These are phyloP conservation scores for Pterocles burchelli DNA, from an alignment of 2,113 vertebrate species.

Conservation along the genomic window DNA sequence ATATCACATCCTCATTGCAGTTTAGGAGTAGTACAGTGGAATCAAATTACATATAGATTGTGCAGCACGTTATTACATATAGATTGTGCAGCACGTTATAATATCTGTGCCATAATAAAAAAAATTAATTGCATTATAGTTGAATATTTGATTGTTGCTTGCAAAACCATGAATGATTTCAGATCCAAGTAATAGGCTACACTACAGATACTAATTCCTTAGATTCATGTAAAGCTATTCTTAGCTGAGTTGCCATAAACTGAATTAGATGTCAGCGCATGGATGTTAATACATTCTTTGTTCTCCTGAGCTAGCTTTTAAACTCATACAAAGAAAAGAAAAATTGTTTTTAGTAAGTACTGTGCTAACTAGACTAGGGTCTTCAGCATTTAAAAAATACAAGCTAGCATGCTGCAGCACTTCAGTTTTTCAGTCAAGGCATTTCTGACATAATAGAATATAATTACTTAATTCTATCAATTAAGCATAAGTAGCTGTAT, in stretches of 20 bases:
- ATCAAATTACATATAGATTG: slow-evolving; percentile 27
- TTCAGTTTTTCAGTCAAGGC: background rate
- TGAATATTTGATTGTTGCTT: slow-evolving; percentile 3
- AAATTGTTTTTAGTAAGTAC: background rate
- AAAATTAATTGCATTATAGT: background rate
- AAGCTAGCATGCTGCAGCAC: background rate
- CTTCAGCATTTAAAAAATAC: background rate
- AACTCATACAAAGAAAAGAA: background rate
- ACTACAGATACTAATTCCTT: background rate
- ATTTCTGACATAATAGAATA: background rate
- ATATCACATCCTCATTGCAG: background rate
- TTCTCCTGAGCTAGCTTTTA: background rate
- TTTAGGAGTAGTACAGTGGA: background rate
- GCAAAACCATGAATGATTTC: background rate
- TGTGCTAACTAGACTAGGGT: background rate
- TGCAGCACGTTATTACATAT: background rate
- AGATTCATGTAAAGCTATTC: background rate
- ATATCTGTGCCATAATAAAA: background rate
- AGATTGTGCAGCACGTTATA: background rate
- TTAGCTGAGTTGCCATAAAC: background rate
- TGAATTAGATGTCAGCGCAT: background rate
- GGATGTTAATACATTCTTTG: background rate
- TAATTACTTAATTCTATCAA: background rate
- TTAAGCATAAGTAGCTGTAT: background rate
- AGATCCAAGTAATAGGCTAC: background rate